Conservation (phyloP, 53 echinoderm and acorn worm species). For the Hippasteria phrygiana region DNA sequence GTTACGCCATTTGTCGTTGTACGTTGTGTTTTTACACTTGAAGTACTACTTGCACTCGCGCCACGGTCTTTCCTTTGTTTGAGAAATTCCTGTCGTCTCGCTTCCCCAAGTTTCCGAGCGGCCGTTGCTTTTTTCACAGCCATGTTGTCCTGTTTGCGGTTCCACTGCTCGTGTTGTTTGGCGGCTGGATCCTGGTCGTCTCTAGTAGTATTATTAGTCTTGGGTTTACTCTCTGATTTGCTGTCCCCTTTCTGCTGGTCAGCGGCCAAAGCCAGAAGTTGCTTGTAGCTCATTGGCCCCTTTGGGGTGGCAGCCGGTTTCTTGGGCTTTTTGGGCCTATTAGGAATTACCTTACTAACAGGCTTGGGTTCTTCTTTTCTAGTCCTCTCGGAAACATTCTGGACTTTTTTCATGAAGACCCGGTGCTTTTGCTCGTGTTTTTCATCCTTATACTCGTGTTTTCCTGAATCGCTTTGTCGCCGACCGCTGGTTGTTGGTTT, state of each 20-base stretch:
- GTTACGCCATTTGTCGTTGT: not conserved
- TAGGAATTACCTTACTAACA: not conserved
- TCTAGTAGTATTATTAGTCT: too few relatives aligned
- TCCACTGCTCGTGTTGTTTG: not conserved
- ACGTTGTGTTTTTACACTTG: not conserved
- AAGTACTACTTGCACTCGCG: not conserved
- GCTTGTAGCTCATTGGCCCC: constrained; percentile 80
- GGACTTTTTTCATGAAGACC: constrained; percentile 75
- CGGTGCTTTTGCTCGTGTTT: constrained; percentile 68
- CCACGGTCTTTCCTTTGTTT: not conserved
- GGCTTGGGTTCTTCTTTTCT: constrained; percentile 24
- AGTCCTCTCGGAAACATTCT: constrained; percentile 58
- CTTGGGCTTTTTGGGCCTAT: constrained; percentile 44
- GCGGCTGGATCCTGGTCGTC: not conserved
- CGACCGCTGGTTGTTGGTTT: constrained; percentile 6
- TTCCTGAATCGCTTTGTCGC: not conserved
- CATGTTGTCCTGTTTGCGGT: not conserved
- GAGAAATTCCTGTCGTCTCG: not conserved
- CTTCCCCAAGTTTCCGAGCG: constrained; percentile 28
- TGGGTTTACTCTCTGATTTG: not conserved
- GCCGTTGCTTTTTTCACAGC: constrained; percentile 31
- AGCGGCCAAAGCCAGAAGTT: constrained; percentile 79
- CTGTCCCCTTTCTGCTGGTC: constrained; percentile 59
- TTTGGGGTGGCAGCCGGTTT: constrained; percentile 56
- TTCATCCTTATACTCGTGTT: constrained; percentile 44